Conservation (phyloP, 2,113 vertebrate genomes). For the Ailuropoda melanoleuca region DNA sequence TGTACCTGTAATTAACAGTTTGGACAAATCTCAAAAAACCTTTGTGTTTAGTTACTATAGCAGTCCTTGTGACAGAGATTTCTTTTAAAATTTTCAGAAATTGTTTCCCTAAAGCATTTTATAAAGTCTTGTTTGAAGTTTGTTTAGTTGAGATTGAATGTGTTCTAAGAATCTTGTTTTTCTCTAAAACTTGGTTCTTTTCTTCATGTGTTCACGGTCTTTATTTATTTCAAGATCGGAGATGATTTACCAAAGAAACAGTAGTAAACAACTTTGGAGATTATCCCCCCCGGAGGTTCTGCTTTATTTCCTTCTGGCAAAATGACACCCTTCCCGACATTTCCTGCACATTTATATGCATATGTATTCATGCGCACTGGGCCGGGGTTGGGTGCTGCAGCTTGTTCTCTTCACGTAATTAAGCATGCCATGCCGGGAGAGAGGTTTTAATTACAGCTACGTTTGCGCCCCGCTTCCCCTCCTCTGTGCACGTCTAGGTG, state of each 20-base stretch:
- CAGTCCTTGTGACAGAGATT: background rate
- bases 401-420: background rate
- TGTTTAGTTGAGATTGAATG: background rate
- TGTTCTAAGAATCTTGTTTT: slow-evolving; percentile 12
- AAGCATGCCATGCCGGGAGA: too few relatives aligned
- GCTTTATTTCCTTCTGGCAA: background rate
- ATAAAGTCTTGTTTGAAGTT: background rate
- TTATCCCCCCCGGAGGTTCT: background rate
- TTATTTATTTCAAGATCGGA: background rate
- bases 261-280: background rate
- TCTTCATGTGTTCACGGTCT: slow-evolving; percentile 9
- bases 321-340: background rate
- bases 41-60: background rate
- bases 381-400: too few relatives aligned
- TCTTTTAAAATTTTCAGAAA: background rate
- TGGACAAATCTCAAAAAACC: background rate
- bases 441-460: background rate
- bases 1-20: background rate
- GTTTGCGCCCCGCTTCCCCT: background rate
- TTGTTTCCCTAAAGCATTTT: slow-evolving; percentile 33
- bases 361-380: too few relatives aligned
- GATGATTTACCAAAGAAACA: background rate
- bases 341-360: background rate
- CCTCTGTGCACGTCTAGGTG: background rate
- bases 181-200: slow-evolving; percentile 14